phyloP scores from a whole-genome alignment of 2,797 vertebrate genomes.

The Valencia hispanica region DNA sequence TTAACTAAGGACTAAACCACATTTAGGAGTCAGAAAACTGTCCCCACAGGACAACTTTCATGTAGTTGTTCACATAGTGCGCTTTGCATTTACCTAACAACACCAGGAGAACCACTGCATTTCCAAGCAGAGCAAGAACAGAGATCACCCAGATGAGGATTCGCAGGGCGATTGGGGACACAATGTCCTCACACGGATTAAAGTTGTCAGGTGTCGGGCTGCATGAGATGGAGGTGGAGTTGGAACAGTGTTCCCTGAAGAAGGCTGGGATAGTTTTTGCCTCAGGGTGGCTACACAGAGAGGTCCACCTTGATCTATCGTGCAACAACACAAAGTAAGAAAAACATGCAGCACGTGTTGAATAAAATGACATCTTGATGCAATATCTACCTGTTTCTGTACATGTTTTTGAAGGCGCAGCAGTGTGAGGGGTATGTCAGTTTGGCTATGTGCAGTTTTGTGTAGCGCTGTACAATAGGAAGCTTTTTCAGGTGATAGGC shows the following conservation, averaged over 20 bases:
- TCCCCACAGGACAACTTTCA: neutral
- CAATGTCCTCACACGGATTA: slow-evolving; percentile 97
- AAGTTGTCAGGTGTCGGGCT: slow-evolving; percentile 88
- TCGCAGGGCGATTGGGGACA: slow-evolving; percentile 84
- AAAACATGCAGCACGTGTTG: slow-evolving; percentile 11
- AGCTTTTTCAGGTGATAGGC: slow-evolving; percentile 87
- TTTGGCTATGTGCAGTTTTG: slow-evolving; percentile 83
- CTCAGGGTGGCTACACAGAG: slow-evolving; percentile 78
- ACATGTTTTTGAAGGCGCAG: slow-evolving; percentile 88
- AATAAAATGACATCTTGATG: neutral
- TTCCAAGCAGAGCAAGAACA: slow-evolving; percentile 89
- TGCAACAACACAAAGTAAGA: slow-evolving; percentile 11
- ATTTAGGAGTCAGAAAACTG: neutral
- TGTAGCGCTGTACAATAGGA: slow-evolving; percentile 85
- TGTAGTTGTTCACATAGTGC: neutral
- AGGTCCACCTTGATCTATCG: slow-evolving; percentile 78
- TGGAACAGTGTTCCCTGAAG: slow-evolving; percentile 82
- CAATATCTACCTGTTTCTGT: slow-evolving; percentile 64
- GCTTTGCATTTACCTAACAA: slow-evolving; percentile 74
- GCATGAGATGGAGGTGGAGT: slow-evolving; percentile 82
- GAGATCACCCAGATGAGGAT: slow-evolving; percentile 95
- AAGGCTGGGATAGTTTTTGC: slow-evolving; percentile 60
- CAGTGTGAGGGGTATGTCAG: slow-evolving; percentile 96
- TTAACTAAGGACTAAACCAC: neutral
- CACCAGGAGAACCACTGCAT: slow-evolving; percentile 86